Conservation (phyloP, 2,888 invertebrate species). For the Oscheius onirici region DNA sequence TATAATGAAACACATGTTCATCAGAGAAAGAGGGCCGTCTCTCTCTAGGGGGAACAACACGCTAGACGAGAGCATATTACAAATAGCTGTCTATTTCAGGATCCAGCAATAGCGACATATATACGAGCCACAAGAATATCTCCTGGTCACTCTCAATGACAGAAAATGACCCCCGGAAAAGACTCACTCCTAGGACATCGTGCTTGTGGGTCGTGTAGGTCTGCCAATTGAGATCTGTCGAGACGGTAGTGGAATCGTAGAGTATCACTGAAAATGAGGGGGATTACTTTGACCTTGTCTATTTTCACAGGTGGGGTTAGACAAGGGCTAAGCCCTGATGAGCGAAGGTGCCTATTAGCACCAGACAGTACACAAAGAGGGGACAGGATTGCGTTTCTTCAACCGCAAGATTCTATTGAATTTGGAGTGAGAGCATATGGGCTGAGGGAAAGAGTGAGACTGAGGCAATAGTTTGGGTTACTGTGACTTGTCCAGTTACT, state of each 20-base stretch:
- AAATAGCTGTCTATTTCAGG: conserved; percentile 30
- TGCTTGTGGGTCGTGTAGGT: conserved; percentile 26
- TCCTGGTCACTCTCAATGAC: not conserved
- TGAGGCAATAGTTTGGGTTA: too few species aligned
- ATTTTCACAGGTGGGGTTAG: not conserved
- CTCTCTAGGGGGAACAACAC: not conserved
- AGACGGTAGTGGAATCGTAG: conserved; percentile 47
- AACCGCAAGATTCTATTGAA: too few species aligned
- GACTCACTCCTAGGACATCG: conserved; percentile 20
- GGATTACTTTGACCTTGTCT: not conserved
- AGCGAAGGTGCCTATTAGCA: too few species aligned
- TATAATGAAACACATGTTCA: not conserved
- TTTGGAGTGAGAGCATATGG: too few species aligned
- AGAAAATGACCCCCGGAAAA: not conserved
- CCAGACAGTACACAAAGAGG: not conserved
- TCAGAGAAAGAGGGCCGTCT: not conserved
- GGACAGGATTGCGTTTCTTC: not conserved
- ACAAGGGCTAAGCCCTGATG: not conserved
- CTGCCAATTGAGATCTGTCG: conserved; percentile 44
- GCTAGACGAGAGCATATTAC: conserved; percentile 28
- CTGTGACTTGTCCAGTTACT: too few species aligned
- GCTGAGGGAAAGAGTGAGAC: too few species aligned
- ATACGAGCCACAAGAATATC: conserved; percentile 3
- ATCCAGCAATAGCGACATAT: not conserved
- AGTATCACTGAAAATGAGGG: conserved; percentile 46